A percentile compares a stretch with the other conserved stretches of the same genome.
phyloP scores from a whole-genome alignment of 2,888 invertebrate genomes.

The Folsomia candida region DNA sequence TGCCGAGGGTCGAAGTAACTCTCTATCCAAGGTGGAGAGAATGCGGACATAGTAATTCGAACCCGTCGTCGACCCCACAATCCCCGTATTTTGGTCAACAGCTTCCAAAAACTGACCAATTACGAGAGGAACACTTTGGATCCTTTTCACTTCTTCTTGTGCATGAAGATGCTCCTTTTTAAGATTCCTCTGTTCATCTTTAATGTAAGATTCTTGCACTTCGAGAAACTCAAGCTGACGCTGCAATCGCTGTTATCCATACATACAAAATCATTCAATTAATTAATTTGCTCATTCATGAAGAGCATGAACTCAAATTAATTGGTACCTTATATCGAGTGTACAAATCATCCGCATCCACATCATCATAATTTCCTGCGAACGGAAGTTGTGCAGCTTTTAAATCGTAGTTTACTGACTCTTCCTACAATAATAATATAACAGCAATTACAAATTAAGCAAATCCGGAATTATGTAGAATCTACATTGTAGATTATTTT shows the following conservation, averaged over 20 bases:
- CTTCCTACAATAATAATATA: constrained; percentile 19
- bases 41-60: constrained; percentile 99
- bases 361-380: constrained; percentile 63
- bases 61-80: constrained; percentile 97
- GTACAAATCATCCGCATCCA: constrained; percentile 89
- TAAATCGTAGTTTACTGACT: constrained; percentile 16
- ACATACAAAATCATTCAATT: constrained; percentile 3
- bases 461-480: too few relatives aligned
- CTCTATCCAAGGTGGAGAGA: constrained; percentile 95
- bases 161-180: constrained; percentile 99
- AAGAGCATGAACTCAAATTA: neutral
- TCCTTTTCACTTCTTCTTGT: constrained; percentile 95
- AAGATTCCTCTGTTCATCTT: constrained; percentile 96
- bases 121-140: constrained; percentile 97
- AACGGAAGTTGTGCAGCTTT: constrained; percentile 16
- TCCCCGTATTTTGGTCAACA: constrained; percentile 98
- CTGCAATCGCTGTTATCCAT: constrained; percentile 80
- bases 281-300: neutral
- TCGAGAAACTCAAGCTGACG: constrained; percentile 94
- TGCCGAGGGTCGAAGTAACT: constrained; percentile 93
- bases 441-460: neutral
- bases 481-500: too few relatives aligned
- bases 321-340: constrained; percentile 85
- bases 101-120: constrained; percentile 99
- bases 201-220: constrained; percentile 99